Percentiles rank a stretch among this genome's conserved stretches.
Conservation (phyloP, 2,113 vertebrate species). For the Aegotheles bennettii region DNA sequence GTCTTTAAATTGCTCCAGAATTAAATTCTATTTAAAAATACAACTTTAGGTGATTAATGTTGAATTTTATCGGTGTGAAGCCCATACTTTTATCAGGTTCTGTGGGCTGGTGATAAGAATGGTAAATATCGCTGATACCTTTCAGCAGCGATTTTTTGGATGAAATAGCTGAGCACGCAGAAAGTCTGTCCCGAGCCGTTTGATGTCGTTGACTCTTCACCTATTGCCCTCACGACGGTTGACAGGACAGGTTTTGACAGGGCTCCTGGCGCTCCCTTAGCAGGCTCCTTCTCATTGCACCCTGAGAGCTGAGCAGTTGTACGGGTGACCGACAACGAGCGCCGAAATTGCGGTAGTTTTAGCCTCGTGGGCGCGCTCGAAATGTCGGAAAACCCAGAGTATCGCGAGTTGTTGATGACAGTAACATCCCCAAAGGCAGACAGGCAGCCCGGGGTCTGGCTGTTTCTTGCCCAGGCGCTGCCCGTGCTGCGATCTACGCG, state of each 20-base stretch:
- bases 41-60: accelerated
- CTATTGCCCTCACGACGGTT: background rate
- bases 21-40: background rate
- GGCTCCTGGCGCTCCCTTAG: background rate
- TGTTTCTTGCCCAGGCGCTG: background rate
- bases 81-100: background rate
- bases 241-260: background rate
- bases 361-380: accelerated
- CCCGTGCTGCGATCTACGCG: background rate
- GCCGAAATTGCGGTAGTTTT: background rate
- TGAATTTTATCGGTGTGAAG: background rate
- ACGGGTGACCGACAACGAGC: accelerated
- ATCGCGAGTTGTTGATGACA: background rate
- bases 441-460: background rate
- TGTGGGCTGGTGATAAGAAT: background rate
- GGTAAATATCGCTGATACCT: background rate
- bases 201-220: background rate
- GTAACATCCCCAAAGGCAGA: background rate
- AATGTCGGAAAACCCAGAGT: background rate
- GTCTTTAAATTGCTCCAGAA: background rate
- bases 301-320: background rate
- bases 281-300: background rate
- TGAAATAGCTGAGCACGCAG: background rate
- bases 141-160: background rate
- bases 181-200: accelerated